phyloP scores from a whole-genome alignment of 1,140 invertebrate species.

The Agrypnia vestita region DNA sequence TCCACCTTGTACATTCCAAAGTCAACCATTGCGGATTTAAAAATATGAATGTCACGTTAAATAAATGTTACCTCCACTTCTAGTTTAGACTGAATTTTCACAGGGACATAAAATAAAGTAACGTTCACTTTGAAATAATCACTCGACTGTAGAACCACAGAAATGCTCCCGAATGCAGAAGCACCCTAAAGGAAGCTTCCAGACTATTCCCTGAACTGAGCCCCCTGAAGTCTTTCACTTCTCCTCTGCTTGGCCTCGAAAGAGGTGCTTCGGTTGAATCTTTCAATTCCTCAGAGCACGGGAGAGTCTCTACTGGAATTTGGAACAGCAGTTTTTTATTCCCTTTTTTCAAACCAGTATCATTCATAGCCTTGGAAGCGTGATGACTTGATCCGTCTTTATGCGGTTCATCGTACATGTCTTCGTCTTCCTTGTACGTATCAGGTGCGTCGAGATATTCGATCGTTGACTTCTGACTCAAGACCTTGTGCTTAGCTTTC shows the following conservation, averaged over 20 bases:
- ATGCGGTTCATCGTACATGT: conserved; percentile 50
- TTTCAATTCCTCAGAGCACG: conserved; percentile 74
- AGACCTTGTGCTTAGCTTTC: conserved; percentile 49
- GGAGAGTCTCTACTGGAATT: conserved; percentile 73
- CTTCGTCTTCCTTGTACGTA: conserved; percentile 48
- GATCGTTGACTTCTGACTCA: conserved; percentile 49
- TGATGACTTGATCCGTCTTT: conserved; percentile 42
- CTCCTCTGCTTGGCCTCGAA: conserved; percentile 62
- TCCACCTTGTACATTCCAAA: neutral
- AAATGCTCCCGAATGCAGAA: conserved; percentile 19
- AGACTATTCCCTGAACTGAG: conserved; percentile 28
- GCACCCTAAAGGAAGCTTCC: neutral
- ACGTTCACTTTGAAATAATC: conserved; percentile 11
- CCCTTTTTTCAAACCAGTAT: conserved; percentile 47
- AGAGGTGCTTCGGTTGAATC: conserved; percentile 71
- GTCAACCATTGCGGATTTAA: conserved; percentile 3
- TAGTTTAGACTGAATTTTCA: neutral
- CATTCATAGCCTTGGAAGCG: conserved; percentile 25
- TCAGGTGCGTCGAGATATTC: conserved; percentile 50
- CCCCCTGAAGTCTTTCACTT: conserved; percentile 56
- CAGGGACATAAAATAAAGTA: neutral
- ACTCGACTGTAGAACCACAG: neutral
- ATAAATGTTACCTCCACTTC: neutral
- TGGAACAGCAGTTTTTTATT: conserved; percentile 67
- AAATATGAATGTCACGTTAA: neutral